Evolutionary conservation across 2,888 invertebrate genomes (phyloP).

Genomic region (Deilephila porcellus): DNA sequence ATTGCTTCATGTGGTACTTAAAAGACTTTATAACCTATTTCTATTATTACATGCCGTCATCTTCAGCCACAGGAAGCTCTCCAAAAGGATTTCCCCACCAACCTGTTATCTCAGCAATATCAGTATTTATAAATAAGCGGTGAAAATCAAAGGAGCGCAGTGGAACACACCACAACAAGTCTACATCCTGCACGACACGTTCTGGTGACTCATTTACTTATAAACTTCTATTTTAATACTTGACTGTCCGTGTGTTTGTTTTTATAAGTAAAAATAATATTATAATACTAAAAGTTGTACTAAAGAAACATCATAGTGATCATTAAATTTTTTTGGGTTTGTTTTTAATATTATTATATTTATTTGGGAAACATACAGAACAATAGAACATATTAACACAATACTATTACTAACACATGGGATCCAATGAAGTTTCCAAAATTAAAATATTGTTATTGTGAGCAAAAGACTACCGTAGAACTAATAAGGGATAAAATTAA

Average conservation of each 20-base stretch:
- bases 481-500: too few species aligned
- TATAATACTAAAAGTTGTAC: too few species aligned
- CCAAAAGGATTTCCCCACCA: background rate
- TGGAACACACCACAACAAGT: constrained; percentile 30
- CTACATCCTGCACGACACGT: constrained; percentile 41
- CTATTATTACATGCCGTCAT: background rate
- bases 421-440: too few species aligned
- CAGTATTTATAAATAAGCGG: constrained; percentile 7
- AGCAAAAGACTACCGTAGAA: too few species aligned
- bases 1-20: too few species aligned
- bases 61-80: background rate
- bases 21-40: background rate
- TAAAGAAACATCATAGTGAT: too few species aligned
- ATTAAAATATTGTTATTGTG: too few species aligned
- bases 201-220: constrained; percentile 38
- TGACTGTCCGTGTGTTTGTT: constrained; percentile 2
- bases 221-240: constrained; percentile 30
- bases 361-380: too few species aligned
- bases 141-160: constrained; percentile 30
- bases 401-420: too few species aligned
- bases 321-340: too few species aligned
- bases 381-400: too few species aligned
- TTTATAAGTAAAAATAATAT: background rate
- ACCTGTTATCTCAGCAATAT: constrained; percentile 2
- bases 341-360: too few species aligned